Conservation (phyloP, 2,113 vertebrate species). For the Caranx melampygus region DNA sequence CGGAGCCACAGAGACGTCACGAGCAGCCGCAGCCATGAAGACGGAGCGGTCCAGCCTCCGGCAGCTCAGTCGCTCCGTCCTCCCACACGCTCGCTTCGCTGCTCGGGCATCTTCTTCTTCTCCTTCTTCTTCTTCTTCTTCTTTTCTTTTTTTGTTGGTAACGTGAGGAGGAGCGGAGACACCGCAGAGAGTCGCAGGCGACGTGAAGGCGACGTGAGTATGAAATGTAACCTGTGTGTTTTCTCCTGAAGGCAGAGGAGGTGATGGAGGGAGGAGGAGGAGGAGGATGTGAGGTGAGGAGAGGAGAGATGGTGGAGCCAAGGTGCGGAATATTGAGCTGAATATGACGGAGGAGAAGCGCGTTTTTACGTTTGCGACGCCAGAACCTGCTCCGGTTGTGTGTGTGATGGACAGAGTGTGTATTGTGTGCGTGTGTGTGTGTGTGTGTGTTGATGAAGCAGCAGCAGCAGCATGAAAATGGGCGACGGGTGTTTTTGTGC, state of each 20-base stretch:
- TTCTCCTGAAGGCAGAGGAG: background rate
- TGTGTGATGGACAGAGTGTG: constrained; percentile 33
- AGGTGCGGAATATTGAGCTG: background rate
- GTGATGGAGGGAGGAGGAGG: too few species aligned
- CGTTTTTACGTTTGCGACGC: constrained; percentile 25
- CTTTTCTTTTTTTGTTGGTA: too few species aligned
- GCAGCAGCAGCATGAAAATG: constrained; percentile 13
- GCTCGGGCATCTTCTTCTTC: constrained; percentile 11
- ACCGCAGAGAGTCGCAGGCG: constrained; percentile 32
- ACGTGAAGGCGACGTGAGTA: constrained; percentile 77
- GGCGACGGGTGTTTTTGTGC: constrained; percentile 21
- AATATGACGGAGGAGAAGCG: constrained; percentile 8
- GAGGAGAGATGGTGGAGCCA: background rate
- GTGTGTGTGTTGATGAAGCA: constrained; percentile 9
- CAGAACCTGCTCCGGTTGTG: constrained; percentile 20
- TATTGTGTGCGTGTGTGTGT: background rate
- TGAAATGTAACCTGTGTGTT: constrained; percentile 29
- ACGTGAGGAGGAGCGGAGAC: constrained; percentile 39
- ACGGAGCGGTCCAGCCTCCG: constrained; percentile 74
- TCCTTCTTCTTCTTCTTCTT: too few species aligned
- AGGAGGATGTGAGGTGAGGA: too few species aligned
- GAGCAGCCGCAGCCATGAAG: constrained; percentile 83
- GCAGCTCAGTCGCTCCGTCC: constrained; percentile 74
- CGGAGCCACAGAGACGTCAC: constrained; percentile 87
- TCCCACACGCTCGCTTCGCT: constrained; percentile 61